Evolutionary conservation across 2,113 vertebrate genomes (phyloP).

Genomic region (Aplodontia rufa): DNA sequence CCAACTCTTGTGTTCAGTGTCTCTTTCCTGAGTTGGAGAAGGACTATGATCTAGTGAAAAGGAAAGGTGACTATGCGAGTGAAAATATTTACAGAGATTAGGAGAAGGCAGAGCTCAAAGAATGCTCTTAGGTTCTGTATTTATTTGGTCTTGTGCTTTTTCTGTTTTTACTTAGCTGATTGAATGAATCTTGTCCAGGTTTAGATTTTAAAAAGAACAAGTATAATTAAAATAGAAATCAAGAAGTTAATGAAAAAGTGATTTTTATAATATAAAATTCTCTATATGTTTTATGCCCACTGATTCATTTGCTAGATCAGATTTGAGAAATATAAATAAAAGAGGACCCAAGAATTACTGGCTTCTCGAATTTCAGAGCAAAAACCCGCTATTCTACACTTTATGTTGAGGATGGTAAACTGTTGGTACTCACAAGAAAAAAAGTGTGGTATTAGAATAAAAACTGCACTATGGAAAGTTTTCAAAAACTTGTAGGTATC

Average conservation of each 20-base stretch:
- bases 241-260: neutral
- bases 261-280: neutral
- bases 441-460: neutral
- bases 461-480: neutral
- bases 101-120: neutral
- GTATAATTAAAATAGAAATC: neutral
- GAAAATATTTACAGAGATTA: neutral
- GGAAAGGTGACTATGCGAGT: neutral
- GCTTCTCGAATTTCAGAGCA: neutral
- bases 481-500: neutral
- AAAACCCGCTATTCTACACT: neutral
- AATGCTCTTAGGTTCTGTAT: neutral
- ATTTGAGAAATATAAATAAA: constrained; percentile 1
- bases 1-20: neutral
- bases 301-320: neutral
- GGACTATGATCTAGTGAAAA: neutral
- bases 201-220: neutral
- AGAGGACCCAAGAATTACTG: neutral
- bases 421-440: neutral
- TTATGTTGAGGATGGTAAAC: neutral
- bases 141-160: neutral
- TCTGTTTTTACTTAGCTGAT: neutral
- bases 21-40: neutral
- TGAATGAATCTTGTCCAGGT: neutral
- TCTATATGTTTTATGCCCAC: neutral